Percentiles rank a stretch among this genome's conserved stretches.
phyloP scores from a whole-genome alignment of 2,797 vertebrate genomes.

The Neosilurus mollespiculum region DNA sequence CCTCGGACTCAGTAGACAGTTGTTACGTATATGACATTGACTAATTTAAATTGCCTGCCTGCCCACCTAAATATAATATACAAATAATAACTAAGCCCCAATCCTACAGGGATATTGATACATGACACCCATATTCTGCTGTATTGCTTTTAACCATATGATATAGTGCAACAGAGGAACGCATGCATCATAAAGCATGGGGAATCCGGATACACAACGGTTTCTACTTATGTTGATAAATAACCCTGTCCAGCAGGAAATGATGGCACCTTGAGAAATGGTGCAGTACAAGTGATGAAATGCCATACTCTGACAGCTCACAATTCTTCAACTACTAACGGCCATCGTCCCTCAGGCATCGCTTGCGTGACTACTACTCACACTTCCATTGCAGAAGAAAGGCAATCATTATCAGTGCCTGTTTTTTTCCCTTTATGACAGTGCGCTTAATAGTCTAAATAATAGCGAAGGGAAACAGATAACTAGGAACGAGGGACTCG shows the following conservation, averaged over 20 bases:
- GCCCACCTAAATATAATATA: neutral
- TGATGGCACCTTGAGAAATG: slow-evolving; percentile 46
- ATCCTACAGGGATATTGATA: neutral
- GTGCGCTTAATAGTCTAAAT: slow-evolving; percentile 46
- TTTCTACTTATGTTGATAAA: slow-evolving; percentile 42
- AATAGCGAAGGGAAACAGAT: slow-evolving; percentile 44
- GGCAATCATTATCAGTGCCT: slow-evolving; percentile 42
- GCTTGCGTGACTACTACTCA: slow-evolving; percentile 9
- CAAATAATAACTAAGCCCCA: neutral
- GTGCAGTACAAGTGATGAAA: slow-evolving; percentile 46
- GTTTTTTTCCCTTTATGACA: slow-evolving; percentile 46
- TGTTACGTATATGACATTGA: neutral
- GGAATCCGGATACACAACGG: slow-evolving; percentile 11
- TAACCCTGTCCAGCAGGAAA: slow-evolving; percentile 35
- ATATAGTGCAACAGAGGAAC: slow-evolving; percentile 15
- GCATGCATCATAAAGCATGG: slow-evolving; percentile 29
- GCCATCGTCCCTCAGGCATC: slow-evolving; percentile 33
- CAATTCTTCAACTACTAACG: slow-evolving; percentile 42
- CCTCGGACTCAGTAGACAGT: no score
- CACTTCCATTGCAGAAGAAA: slow-evolving; percentile 21
- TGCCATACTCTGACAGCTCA: slow-evolving; percentile 26
- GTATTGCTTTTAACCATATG: slow-evolving; percentile 24
- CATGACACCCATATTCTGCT: slow-evolving; percentile 3
- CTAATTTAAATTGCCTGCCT: no score
- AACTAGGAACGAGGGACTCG: slow-evolving; percentile 34